Evolutionary conservation across 1,140 invertebrate genomes (phyloP), one percentile per base, ranked within the genome.

Genomic region (Halesus radiatus): DNA sequence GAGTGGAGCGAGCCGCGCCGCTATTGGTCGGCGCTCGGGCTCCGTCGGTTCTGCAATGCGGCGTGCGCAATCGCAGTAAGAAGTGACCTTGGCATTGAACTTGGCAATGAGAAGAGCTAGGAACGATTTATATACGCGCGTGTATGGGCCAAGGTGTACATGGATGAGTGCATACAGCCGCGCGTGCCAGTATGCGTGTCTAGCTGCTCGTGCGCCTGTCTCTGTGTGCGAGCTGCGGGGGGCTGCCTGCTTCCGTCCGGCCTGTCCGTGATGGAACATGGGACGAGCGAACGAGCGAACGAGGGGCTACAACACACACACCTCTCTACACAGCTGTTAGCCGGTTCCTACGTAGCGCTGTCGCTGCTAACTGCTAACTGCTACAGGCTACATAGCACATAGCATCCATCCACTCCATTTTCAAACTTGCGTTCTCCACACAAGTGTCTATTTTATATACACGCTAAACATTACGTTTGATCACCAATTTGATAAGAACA

Each of bases 61-160:
- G 76, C 83, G 80, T 76, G 82, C 83, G 83, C 83, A 84, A 78
- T 66, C 83, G 80, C 83, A 82, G 18, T 78, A 32, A 80, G 78
- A 74, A 53, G 78, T 80, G 83, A 82, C 83, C 83, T 84, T 84
- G 83, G 78, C 83, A 84, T 84, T 84, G 83, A 84, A 84, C 83
- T 84, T 84, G 83, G 83, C 83, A 84, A 82, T 84, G 83, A 84
- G 82, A 78, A 73, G 79, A 78, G 80, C 58, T 64, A 66, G 37
- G 73, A 79, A 72, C 77, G 77, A 79, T 79, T 79, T 79, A 79
- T 79, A 74, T 79, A 74, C 58, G 76, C 68, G 68, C 50, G 62
- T 54, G 45, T 54, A 58, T 52, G 68, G 64, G 68, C 76, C 60
- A 50, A 72, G 62, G 68, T 81, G 80, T 72, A 64, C 26, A 68